A percentile compares a stretch with the other conserved stretches of the same genome.
phyloP scores from a whole-genome alignment of 2,113 vertebrate species.

The Penelope pileata region DNA sequence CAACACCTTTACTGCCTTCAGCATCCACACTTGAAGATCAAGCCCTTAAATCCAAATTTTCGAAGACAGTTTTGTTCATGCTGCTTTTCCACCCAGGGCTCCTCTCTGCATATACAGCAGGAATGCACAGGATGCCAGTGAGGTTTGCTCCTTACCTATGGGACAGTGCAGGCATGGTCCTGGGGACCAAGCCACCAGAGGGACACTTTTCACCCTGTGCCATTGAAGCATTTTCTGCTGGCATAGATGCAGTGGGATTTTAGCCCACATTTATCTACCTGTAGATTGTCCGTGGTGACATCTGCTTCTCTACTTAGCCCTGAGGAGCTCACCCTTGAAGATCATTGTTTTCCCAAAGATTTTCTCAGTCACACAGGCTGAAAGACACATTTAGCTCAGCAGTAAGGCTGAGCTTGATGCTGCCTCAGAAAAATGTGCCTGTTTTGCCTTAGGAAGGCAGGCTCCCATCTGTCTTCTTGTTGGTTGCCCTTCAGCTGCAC shows the following conservation, averaged over 20 bases:
- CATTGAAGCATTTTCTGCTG: neutral
- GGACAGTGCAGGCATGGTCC: neutral
- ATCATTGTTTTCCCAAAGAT: neutral
- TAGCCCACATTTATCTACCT: fast-evolving
- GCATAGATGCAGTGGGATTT: neutral
- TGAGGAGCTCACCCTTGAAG: neutral
- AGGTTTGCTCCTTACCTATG: neutral
- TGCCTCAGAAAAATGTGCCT: neutral
- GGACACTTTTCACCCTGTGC: neutral
- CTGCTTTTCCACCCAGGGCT: neutral
- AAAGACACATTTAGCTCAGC: neutral
- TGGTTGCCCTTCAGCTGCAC: neutral
- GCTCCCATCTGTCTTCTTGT: neutral
- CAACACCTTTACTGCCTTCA: neutral
- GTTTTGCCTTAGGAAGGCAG: neutral
- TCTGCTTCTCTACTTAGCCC: neutral
- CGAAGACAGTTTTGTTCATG: neutral
- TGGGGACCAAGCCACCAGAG: neutral
- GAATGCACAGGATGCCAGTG: neutral
- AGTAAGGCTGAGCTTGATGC: neutral
- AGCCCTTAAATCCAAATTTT: neutral
- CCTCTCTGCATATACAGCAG: neutral
- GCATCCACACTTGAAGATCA: neutral
- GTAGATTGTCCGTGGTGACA: neutral
- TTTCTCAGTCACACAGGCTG: neutral